Conservation (phyloP, 2,113 vertebrate genomes). For the Gymnogyps californianus region DNA sequence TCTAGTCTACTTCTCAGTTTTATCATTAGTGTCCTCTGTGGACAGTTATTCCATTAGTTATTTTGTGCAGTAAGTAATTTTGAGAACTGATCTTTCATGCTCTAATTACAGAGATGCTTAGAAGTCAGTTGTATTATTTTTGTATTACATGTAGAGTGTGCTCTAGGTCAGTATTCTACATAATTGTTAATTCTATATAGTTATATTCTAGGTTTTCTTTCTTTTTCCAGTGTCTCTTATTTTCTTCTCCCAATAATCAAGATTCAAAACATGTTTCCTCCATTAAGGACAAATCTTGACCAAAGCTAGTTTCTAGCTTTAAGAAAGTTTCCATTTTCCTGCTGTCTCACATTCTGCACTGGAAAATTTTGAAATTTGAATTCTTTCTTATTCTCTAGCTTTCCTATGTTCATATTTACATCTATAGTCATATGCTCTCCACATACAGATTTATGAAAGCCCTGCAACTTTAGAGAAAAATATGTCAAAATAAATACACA, state of each 20-base stretch:
- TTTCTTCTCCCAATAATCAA: not conserved
- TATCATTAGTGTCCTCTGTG: not conserved
- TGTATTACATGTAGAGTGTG: not conserved
- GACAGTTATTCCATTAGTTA: not conserved
- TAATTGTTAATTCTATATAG: not conserved
- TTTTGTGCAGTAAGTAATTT: not conserved
- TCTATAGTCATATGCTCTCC: not conserved
- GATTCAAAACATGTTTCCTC: not conserved
- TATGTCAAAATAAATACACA: not conserved
- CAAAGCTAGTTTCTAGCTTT: not conserved
- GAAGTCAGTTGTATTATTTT: not conserved
- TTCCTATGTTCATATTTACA: not conserved
- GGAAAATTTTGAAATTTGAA: not conserved
- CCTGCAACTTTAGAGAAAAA: not conserved
- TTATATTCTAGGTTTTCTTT: not conserved
- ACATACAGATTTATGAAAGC: not conserved
- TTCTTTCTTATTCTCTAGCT: not conserved
- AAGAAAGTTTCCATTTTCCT: not conserved
- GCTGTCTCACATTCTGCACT: not conserved
- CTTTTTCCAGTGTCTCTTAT: not conserved
- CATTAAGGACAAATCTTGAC: not conserved
- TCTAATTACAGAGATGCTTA: not conserved
- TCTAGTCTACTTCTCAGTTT: not conserved
- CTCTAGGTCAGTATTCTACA: not conserved
- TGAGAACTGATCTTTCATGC: not conserved